phyloP scores from a whole-genome alignment of 2,113 vertebrate genomes.

The Gallinago jamesoni region DNA sequence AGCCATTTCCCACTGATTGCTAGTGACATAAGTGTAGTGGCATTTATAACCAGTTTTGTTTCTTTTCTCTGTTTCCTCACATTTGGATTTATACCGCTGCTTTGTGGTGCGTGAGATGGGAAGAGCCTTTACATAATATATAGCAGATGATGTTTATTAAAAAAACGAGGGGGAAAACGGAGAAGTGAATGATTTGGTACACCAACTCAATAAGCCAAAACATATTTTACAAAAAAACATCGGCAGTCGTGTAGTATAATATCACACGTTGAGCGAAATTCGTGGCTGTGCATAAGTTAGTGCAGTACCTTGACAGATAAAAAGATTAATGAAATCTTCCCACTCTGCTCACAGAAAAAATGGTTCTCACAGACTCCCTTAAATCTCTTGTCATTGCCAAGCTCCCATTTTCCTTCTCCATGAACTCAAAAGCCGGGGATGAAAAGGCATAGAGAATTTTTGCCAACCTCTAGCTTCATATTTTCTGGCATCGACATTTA shows the following conservation, averaged over 20 bases:
- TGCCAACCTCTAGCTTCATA: conserved; percentile 26
- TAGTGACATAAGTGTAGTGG: background rate
- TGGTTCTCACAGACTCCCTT: conserved; percentile 1
- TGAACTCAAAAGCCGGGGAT: conserved; percentile 11
- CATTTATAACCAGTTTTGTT: background rate
- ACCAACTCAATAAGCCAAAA: conserved; percentile 27
- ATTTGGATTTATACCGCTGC: background rate
- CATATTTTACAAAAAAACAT: conserved; percentile 26
- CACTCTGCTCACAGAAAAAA: conserved; percentile 29
- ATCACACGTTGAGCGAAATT: conserved; percentile 43
- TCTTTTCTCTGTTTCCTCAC: background rate
- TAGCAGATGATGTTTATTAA: background rate
- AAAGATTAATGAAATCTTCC: conserved; percentile 68
- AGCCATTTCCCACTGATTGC: background rate
- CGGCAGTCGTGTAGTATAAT: conserved; percentile 16
- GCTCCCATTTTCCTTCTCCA: conserved; percentile 14
- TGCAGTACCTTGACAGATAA: conserved; percentile 52
- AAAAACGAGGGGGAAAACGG: background rate
- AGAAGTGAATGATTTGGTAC: conserved; percentile 48
- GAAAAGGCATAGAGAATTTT: conserved; percentile 38
- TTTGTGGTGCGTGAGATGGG: background rate
- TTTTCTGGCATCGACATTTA: conserved; percentile 52
- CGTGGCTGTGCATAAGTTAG: conserved; percentile 67
- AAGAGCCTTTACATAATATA: background rate
- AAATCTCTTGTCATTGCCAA: conserved; percentile 34